Evolutionary conservation across 2,888 invertebrate genomes (phyloP), one percentile per base, ranked within the genome.

Genomic region (Cataglyphis livida): DNA sequence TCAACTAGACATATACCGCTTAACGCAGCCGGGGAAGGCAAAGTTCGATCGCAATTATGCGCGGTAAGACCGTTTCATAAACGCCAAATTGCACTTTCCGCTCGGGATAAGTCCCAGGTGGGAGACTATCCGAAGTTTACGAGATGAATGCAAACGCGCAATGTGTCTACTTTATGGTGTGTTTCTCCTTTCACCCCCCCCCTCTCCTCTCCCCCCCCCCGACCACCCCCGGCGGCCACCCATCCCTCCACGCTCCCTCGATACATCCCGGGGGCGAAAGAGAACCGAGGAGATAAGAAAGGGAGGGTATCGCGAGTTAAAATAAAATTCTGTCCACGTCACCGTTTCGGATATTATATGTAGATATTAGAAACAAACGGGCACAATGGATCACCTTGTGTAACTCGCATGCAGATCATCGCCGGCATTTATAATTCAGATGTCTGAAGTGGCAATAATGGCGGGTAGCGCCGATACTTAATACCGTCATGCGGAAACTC

Each of bases 271-370:
- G 51, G 2, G 51, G 51, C 51, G 7, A 32, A 28, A 70, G 35
- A 54, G 54, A 54, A 35, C 35, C 6, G 6, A 21, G 57, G 38
- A 57, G 21, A 2, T 18, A 9, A 51, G 71, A 38, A 38, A 71
- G 38, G 41, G 28, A 76, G 51, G 51, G 32, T 12, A 18, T 15
- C 25, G 7, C 18, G 48, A 59, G 65, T 65, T 66, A 84, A 85
- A 90, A 90, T 89, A 90, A 90, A 90, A 90, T 90, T 88, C 85
- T 88, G 86, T 85, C 86, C 86, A 84, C 83, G 84, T 84, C 84
- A 88, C 85, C 85, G 87, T 88, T 89, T 86, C 82, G 84, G 70
- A 90, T 90, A 90, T 90, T 90, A 88, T 90, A 88, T 35, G 6
- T 7, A 82, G 82, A 90, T 90, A 90, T 90, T 90, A 90, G 87